A percentile compares a stretch with the other conserved stretches of the same genome.
Evolutionary conservation across 2,888 invertebrate species (phyloP).

Genomic region (Rotaria socialis): DNA sequence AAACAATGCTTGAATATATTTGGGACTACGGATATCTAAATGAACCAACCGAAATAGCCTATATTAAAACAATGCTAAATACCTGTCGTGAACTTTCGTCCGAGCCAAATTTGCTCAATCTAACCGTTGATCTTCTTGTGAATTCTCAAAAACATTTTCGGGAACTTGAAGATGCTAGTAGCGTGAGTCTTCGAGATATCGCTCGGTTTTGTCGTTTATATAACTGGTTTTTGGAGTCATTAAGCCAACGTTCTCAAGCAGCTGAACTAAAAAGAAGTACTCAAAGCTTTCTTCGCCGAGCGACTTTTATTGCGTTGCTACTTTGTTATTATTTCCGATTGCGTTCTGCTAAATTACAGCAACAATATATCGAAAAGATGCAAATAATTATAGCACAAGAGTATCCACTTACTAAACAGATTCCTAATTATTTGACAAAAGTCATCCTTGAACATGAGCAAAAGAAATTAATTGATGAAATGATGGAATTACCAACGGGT

Average conservation of each 20-base stretch:
- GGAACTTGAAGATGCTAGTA: constrained; percentile 31
- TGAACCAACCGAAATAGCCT: neutral
- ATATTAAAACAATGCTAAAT: neutral
- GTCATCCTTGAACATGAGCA: constrained; percentile 50
- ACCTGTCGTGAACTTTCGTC: neutral
- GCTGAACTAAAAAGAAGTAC: too few relatives aligned
- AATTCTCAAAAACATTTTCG: constrained; percentile 35
- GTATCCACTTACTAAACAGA: neutral
- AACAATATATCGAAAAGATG: too few relatives aligned
- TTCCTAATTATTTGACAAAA: neutral
- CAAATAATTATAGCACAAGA: too few relatives aligned
- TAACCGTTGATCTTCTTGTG: neutral
- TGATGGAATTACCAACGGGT: constrained; percentile 51
- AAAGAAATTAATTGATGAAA: constrained; percentile 53
- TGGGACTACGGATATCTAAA: constrained; percentile 39
- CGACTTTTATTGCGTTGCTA: neutral
- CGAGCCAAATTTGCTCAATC: neutral
- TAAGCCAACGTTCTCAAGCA: too few relatives aligned
- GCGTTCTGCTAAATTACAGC: too few relatives aligned
- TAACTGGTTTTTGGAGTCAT: neutral
- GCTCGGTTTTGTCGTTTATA: constrained; percentile 13
- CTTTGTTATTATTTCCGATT: constrained; percentile 5
- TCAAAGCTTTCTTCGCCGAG: too few relatives aligned
- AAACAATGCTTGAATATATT: constrained; percentile 30
- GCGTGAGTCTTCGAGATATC: constrained; percentile 40